Base-by-base conservation (phyloP, 2,888 invertebrate genomes). In the Schrankia costaestrigalis region DNA sequence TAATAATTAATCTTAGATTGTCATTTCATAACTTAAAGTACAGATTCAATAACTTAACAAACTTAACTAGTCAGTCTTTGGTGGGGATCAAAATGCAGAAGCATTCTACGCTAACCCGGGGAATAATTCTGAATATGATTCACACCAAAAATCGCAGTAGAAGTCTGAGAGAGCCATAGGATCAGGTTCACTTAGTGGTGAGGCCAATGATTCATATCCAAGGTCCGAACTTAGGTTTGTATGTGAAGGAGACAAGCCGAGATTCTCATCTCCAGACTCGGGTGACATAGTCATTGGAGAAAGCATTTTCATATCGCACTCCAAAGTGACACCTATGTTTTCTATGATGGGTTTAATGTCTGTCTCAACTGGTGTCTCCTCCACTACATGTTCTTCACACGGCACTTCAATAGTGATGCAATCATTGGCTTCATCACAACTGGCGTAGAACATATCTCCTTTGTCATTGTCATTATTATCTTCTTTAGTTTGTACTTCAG, bases 91-190 rank as follows among this genome's bases (percentile, higher is more conserved):
- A 40, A 47, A 54, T 63, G 44, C 77, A 74, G 71, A 73, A 63
- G 53, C 40, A 61, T 45, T 46, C 45, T 88, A 94, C 32, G 92
- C 89, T 63, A 95, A 81, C 43, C 90, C 91, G 19, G 95, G 94
- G 78, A 95, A 95, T 54, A 95, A 78, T 78, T 94, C 94, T 42
- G 93, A 91, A 59, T 94, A 91, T 56, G 92, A 92, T 64, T 91
- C 92, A 64, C 93, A 92, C 93, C 93, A 94, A 61, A 92, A 87
- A 65, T 93, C 93, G 64, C 93, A 92, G 93, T 93, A 94, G 60
- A 92, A 87, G 66, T 93, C 93, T 64, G 92, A 82, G 44, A 88
- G 68, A 64, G 84, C 79, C 75, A 86, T 80, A 11, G 81, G 78
- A 35, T 81, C 85, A 0, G 76, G 62, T 48, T 88, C 89, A 59